Base-by-base conservation (phyloP, 1,140 invertebrate species). In the Stegodyphus mimosarum region DNA sequence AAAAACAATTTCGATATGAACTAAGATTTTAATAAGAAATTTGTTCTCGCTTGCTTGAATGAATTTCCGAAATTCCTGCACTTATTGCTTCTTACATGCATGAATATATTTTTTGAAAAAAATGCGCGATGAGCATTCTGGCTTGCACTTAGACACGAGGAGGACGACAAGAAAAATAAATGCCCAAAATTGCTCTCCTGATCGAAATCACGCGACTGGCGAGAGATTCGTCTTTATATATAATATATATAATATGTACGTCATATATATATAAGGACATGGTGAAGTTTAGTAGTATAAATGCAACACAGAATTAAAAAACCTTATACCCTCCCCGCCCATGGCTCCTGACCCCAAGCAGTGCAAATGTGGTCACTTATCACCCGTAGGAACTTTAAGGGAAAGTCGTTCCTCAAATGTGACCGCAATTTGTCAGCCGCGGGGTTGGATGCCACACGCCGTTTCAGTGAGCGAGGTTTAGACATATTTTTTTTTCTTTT, bases 211-310 rank as follows among this genome's bases (percentile, higher is more conserved):
- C 53, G n/a, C 13, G 78, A 83, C 9, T 66, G 64, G 60, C 18
- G 72, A 69, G 52, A 70, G 70, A 83, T 60, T 71, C 67, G 63
- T 76, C 81, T 84, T 84, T 84, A 83, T 84, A 84, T 84, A 84
- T 84, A 84, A 75, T 84, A 84, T 84, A 76, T 84, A 84, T 84
- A 84, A 84, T 86, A 86, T 86, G 75, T 86, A 78, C 74, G 74
- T 77, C 75, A 78, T 86, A 86, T 86, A 85, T 83, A 83, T 86
- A 86, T 86, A 86, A 86, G 83, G 83, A 86, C 83, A 86, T 86
- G 74, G 78, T 86, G 83, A 86, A 84, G 81, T 84, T 84, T 84
- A 84, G 72, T 84, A 84, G 75, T 86, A 86, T 86, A 86, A 86
- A 86, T 86, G 75, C 83, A 86, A 86, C 83, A 86, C 75, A 78